These are phyloP conservation scores for Hesperia comma DNA, from an alignment of 2,888 invertebrate genomes.

Conservation along the genomic window DNA sequence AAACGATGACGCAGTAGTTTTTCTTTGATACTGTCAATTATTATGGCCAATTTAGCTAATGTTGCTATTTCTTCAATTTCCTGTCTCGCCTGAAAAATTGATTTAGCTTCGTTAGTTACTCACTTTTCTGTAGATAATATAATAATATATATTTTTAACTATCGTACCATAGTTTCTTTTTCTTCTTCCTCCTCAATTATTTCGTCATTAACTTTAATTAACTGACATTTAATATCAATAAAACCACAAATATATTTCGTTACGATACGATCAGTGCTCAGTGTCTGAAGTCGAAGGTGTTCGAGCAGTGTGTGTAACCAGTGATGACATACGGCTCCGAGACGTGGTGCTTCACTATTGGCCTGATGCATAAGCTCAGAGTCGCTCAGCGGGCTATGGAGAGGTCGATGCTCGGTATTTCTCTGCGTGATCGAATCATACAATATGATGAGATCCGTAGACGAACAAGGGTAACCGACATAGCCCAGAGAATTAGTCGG, in stretches of 20 bases:
- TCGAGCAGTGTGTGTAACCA: no score
- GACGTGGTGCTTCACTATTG: no score
- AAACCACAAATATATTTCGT: conserved; percentile 22
- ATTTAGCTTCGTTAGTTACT: not conserved
- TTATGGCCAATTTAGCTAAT: not conserved
- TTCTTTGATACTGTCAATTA: not conserved
- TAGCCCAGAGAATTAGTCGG: no score
- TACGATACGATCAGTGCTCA: conserved; percentile 2
- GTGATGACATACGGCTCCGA: no score
- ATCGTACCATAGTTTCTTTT: not conserved
- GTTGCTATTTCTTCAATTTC: not conserved
- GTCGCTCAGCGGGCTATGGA: no score
- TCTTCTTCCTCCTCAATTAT: not conserved
- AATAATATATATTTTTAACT: not conserved
- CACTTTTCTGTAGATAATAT: no score
- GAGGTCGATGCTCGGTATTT: no score
- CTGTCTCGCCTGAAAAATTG: not conserved
- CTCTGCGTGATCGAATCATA: no score
- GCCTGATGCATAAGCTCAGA: no score
- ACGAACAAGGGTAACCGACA: no score
- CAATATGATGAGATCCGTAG: no score
- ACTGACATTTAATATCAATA: conserved; percentile 15
- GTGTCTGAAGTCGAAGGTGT: no score
- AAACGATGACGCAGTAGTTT: conserved; percentile 5
- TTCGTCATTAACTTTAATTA: conserved; percentile 6